phyloP scores from a whole-genome alignment of 1,140 invertebrate genomes.

The Sycobia sp. region DNA sequence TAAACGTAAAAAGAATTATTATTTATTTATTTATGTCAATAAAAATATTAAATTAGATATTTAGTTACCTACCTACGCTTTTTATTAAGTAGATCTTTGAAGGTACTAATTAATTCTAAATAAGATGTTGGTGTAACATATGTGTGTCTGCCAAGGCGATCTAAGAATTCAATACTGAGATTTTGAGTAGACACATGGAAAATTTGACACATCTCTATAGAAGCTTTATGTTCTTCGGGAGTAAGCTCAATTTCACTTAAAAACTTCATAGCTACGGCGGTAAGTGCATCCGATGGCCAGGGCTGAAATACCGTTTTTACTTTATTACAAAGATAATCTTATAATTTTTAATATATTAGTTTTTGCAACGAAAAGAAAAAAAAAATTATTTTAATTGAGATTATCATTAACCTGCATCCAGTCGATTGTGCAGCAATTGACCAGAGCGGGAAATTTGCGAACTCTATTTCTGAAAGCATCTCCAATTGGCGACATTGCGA shows the following conservation, averaged over 20 bases:
- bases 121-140: constrained; percentile 96
- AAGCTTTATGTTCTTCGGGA: constrained; percentile 70
- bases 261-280: constrained; percentile 89
- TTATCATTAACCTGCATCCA: constrained; percentile 84
- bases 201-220: constrained; percentile 87
- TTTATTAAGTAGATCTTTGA: constrained; percentile 79
- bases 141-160: constrained; percentile 75
- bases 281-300: constrained; percentile 92
- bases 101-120: constrained; percentile 88
- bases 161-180: constrained; percentile 76
- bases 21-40: too few species aligned
- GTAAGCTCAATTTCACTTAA: constrained; percentile 84
- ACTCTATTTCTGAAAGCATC: constrained; percentile 83
- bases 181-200: constrained; percentile 86
- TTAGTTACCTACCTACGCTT: constrained; percentile 70
- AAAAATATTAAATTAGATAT: constrained; percentile 25
- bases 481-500: constrained; percentile 91
- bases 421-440: constrained; percentile 97
- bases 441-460: constrained; percentile 90
- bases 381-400: not conserved
- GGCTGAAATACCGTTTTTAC: constrained; percentile 59
- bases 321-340: too few species aligned
- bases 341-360: too few species aligned
- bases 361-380: not conserved
- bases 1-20: too few species aligned